phyloP scores from a whole-genome alignment of 2,888 invertebrate species.

The Eupithecia subfuscata region DNA sequence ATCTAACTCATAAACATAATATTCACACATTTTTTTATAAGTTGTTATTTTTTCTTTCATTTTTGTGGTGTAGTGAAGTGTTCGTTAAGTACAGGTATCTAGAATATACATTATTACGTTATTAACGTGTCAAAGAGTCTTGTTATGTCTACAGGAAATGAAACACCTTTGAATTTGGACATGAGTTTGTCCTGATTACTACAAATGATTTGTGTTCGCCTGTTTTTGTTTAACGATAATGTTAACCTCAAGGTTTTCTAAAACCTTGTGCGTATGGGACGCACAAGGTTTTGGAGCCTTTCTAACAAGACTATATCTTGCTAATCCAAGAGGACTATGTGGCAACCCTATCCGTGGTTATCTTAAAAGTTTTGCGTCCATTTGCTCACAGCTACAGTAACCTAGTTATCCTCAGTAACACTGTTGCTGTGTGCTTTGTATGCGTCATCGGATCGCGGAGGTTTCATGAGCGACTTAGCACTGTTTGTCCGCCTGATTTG shows the following conservation, averaged over 20 bases:
- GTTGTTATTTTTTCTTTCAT: background rate
- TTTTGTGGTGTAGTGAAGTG: background rate
- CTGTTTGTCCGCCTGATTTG: constrained; percentile 19
- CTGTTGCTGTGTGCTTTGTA: constrained; percentile 24
- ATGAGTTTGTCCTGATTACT: background rate
- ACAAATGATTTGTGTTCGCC: background rate
- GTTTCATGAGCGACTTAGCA: constrained; percentile 20
- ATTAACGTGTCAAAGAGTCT: background rate
- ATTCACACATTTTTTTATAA: background rate
- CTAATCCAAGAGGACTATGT: background rate
- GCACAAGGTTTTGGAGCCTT: background rate
- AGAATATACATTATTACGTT: too few species aligned
- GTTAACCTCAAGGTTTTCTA: background rate
- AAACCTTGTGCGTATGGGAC: too few species aligned
- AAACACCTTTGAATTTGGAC: too few species aligned
- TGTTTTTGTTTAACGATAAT: background rate
- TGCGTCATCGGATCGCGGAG: constrained; percentile 23
- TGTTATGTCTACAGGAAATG: background rate
- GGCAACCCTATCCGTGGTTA: background rate
- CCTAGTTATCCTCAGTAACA: constrained; percentile 22
- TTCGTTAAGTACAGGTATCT: too few species aligned
- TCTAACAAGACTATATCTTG: background rate
- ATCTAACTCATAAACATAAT: background rate
- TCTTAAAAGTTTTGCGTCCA: constrained; percentile 1
- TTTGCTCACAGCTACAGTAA: constrained; percentile 6